Base-by-base conservation (phyloP, 1,140 invertebrate species). In the Drosophila varians region DNA sequence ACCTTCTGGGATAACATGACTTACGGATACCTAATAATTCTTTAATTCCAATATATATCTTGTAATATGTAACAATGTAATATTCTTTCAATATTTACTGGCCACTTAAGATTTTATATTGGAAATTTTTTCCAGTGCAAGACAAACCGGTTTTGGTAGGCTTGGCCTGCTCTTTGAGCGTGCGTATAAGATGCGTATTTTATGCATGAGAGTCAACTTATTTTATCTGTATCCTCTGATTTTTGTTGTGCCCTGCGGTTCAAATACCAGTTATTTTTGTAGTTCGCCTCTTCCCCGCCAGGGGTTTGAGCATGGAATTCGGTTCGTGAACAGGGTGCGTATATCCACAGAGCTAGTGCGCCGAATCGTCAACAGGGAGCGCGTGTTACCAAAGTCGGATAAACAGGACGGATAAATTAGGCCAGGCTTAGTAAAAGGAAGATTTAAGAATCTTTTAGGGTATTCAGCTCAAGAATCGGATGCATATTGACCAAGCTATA, bases 321-420 rank as follows among this genome's bases (percentile, higher is more conserved):
- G 78, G 78, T 83, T 83, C 43, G 78, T 83, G 78, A 36, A 70
- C 36, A 62, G 74, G 58, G 74, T 83, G 66, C 16, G 34, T 72
- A 36, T 6, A 18, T 36, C 28, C 18, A 38, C 4, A 38, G 36
- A 7, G 9, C 58, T 79, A 76, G 55, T 80, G 77, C 77, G 77
- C 77, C 79, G 23, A 80, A 74, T 77, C 77, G 57, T 34, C 77
- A 23, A 47, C 28, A 77, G 78, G 76, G 77, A 14, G 68, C 77
- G 77, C 53, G 26, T 28, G n/a, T 8, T 12, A 21, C 12, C 19
- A n/a, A 9, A 36, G n/a, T 2, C 3, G 19, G 11, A 25, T 26
- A 40, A 53, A 2, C 38, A 4, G 16, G 16, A 18, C 38, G 38
- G 38, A 42, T 42, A 42, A 42, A 8, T 9, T 8, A 42, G 16